Evolutionary conservation across 2,797 vertebrate genomes (phyloP).

Genomic region (Numenius phaeopus): DNA sequence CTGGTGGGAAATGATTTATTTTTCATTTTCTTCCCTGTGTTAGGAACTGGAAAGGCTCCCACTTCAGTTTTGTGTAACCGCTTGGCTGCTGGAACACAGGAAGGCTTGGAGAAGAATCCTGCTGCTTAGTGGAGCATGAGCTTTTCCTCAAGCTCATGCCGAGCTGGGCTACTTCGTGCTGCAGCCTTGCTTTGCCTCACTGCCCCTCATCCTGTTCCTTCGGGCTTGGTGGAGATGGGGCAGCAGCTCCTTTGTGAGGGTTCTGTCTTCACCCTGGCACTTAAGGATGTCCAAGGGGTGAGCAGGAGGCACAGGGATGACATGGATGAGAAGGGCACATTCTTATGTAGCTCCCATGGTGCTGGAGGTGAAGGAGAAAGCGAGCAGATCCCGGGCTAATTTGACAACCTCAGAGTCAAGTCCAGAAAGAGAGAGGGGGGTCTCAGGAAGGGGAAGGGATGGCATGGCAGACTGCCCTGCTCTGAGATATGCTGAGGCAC

Average conservation of each 20-base stretch:
- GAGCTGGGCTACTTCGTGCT: neutral
- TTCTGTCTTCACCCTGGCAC: neutral
- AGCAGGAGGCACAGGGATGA: neutral
- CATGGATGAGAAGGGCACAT: rapidly evolving
- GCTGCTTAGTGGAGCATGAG: conserved; percentile 11
- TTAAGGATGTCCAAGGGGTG: neutral
- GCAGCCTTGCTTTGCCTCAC: neutral
- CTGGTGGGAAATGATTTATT: conserved; percentile 69
- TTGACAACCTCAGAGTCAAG: neutral
- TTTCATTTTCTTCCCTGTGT: conserved; percentile 59
- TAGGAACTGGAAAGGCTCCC: conserved; percentile 65
- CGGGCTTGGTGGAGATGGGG: rapidly evolving
- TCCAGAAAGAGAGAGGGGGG: neutral
- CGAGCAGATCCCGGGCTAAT: rapidly evolving
- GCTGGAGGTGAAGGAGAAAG: neutral
- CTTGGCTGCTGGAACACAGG: conserved; percentile 52
- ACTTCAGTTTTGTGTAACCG: conserved; percentile 57
- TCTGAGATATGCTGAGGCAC: neutral
- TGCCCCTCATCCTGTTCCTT: neutral
- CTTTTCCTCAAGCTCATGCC: neutral
- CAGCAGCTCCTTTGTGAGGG: neutral
- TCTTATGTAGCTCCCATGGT: neutral
- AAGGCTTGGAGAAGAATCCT: conserved; percentile 19
- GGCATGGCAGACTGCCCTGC: neutral
- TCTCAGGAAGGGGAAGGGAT: neutral